These are phyloP conservation scores for Melinopterus prodromus DNA, from an alignment of 2,888 invertebrate species.

Conservation along the genomic window DNA sequence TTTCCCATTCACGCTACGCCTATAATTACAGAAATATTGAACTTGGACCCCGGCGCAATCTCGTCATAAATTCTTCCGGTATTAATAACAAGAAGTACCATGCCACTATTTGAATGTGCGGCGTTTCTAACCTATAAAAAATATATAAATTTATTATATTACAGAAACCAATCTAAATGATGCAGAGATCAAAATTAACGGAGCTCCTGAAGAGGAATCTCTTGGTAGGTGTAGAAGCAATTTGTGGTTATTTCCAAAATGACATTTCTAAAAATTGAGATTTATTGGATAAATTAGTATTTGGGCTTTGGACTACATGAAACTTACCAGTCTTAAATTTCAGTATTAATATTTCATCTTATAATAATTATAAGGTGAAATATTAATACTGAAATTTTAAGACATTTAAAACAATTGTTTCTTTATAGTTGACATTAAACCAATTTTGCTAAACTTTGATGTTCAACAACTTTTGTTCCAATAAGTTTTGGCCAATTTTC, in stretches of 20 bases:
- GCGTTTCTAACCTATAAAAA: conserved; percentile 7
- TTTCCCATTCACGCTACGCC: neutral
- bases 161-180: conserved; percentile 30
- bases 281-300: neutral
- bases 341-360: too few species aligned
- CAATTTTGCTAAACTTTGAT: too few species aligned
- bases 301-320: too few species aligned
- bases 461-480: too few species aligned
- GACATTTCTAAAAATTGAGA: neutral
- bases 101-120: neutral
- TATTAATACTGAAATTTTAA: too few species aligned
- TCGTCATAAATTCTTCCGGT: conserved; percentile 20
- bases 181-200: conserved; percentile 29
- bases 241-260: neutral
- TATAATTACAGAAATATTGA: conserved; percentile 11
- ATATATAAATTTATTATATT: conserved; percentile 26
- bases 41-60: conserved; percentile 18
- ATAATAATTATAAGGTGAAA: too few species aligned
- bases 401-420: too few species aligned
- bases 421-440: too few species aligned
- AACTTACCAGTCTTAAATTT: too few species aligned
- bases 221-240: conserved; percentile 22
- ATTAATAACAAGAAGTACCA: conserved; percentile 13
- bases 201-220: conserved; percentile 29
- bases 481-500: too few species aligned